Evolutionary conservation across 2,113 vertebrate genomes (phyloP).

Genomic region (Gadus chalcogrammus): DNA sequence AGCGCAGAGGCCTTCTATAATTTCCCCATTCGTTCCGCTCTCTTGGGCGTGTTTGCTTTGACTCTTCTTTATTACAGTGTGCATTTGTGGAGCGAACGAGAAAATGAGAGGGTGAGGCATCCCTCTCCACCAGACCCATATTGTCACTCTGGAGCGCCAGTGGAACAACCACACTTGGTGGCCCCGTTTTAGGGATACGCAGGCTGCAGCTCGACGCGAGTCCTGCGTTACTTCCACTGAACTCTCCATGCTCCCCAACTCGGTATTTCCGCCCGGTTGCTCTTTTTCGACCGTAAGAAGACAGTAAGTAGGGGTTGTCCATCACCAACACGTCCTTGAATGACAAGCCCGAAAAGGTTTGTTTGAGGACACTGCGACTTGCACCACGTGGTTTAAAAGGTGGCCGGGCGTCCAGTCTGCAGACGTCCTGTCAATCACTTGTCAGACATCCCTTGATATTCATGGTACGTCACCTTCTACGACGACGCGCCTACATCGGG

Average conservation of each 20-base stretch:
- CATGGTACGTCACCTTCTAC: no score
- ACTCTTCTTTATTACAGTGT: slow-evolving; percentile 14
- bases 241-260: slow-evolving; percentile 13
- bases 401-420: not conserved
- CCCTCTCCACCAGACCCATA: slow-evolving; percentile 20
- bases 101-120: slow-evolving; percentile 33
- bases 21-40: slow-evolving; percentile 12
- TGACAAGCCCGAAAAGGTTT: slow-evolving; percentile 1
- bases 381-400: slow-evolving; percentile 2
- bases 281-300: not conserved
- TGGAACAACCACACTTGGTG: slow-evolving; percentile 29
- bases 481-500: not conserved
- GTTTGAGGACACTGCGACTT: slow-evolving; percentile 12
- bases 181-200: slow-evolving; percentile 22
- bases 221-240: slow-evolving; percentile 18
- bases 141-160: slow-evolving; percentile 31
- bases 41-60: slow-evolving; percentile 32
- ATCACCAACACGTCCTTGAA: slow-evolving; percentile 29
- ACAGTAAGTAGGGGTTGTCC: slow-evolving; percentile 8
- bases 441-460: slow-evolving; percentile 16
- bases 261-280: not conserved
- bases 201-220: not conserved
- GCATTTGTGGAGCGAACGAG: slow-evolving; percentile 17
- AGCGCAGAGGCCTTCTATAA: not conserved
- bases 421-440: slow-evolving; percentile 21